Evolutionary conservation across 2,113 vertebrate species (phyloP), one percentile per base, ranked within the genome.

Genomic region (Phylloscopus trochilus): DNA sequence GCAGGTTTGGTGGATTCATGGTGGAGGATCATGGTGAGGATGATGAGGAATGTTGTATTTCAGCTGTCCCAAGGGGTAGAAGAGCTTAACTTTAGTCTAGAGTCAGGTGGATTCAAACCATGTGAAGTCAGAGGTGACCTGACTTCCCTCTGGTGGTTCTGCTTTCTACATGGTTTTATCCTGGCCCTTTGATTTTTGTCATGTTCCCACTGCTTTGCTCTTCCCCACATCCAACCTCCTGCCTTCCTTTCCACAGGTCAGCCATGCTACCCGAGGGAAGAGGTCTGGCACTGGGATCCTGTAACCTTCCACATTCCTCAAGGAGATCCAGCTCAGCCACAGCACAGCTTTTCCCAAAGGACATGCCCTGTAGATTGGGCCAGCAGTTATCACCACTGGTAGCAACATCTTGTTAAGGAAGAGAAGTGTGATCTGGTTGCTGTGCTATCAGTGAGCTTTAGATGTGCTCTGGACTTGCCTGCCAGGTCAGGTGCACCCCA

Each of bases 231-330:
- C 19, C 18, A 44, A 1, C 7, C 9, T 67, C 30, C 26, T 55
- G 20, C 11, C 16, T 85, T 90, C 33, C 33, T 72, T 49, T 79
- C 22, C 30, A 11, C 31, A 73, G 14, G 14, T 2, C 10, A 59
- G 10, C 7, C 1, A 0, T 49, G 10, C 4, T 41, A 13, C 9
- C 15, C n/a, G 44, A 17, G 19, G 14, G 8, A 63, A 79, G 14
- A 60, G 2, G 12, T 43, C 16, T 2, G 6, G 16, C 35, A 37
- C 11, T 33, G 17, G 31, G 17, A 27, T 37, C 6, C 37, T 64
- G 16, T 22, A 73, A 39, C 4, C 11, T 62, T 52, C 13, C 37
- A 39, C 8, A 46, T 21, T 33, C 5, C 23, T 58, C 13, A 49
- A 13, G 51, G 10, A 49, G 28, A 49, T 3, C 4, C 26, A 37